Evolutionary conservation across 2,113 vertebrate genomes (phyloP).

Genomic region (Trichechus manatus): DNA sequence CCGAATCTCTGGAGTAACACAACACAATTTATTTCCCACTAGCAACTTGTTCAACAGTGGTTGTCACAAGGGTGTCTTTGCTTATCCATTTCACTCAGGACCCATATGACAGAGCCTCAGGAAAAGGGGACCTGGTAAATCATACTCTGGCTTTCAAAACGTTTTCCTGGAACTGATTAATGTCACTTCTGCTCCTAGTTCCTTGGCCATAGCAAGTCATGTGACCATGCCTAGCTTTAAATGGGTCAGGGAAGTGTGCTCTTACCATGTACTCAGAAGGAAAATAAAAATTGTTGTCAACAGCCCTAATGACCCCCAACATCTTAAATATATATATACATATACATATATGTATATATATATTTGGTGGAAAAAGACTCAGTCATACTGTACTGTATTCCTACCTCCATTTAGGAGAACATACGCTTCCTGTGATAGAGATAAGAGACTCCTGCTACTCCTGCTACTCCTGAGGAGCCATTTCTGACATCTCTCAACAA

Average conservation of each 20-base stretch:
- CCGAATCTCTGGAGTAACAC: neutral
- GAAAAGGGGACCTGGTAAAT: neutral
- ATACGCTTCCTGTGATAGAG: neutral
- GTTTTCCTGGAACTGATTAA: slow-evolving; percentile 50
- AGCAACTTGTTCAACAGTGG: neutral
- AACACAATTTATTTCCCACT: neutral
- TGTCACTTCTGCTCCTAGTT: neutral
- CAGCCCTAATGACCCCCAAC: neutral
- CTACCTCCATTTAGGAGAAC: too few species aligned
- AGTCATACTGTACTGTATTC: too few species aligned
- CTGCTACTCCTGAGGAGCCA: neutral
- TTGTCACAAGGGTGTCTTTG: neutral
- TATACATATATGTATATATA: too few species aligned
- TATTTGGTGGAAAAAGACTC: too few species aligned
- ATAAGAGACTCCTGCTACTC: too few species aligned
- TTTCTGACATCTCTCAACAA: neutral
- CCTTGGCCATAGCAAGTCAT: neutral
- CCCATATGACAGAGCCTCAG: neutral
- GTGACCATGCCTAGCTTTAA: neutral
- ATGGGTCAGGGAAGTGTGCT: neutral
- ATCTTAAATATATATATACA: too few species aligned
- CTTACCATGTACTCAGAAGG: neutral
- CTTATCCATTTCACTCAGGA: neutral
- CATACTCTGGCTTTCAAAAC: slow-evolving; percentile 67
- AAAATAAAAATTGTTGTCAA: neutral